Conservation (phyloP, 2,888 invertebrate genomes). For the Folsomia manolachei region DNA sequence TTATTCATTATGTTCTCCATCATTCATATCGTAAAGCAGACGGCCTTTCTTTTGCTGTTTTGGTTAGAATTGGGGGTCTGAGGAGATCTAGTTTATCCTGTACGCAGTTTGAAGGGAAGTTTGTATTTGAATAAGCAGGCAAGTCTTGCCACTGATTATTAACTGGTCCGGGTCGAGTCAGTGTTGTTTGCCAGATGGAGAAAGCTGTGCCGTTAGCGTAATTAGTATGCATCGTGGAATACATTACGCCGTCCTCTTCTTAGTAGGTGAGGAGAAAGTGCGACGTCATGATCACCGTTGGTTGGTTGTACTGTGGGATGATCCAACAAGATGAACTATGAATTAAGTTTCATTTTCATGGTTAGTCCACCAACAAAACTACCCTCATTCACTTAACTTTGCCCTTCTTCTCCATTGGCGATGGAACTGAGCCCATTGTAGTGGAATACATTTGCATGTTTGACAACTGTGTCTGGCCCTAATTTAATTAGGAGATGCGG, state of each 20-base stretch:
- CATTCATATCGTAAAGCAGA: background rate
- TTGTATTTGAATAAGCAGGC: background rate
- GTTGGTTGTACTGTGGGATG: too few species aligned
- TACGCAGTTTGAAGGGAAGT: background rate
- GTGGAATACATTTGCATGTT: conserved; percentile 12
- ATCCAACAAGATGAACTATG: background rate
- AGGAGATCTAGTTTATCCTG: background rate
- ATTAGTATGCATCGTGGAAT: conserved; percentile 8
- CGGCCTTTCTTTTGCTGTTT: too few species aligned
- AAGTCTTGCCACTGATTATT: background rate
- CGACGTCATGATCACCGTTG: too few species aligned
- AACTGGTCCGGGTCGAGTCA: background rate
- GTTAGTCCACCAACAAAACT: background rate
- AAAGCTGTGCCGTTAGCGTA: background rate
- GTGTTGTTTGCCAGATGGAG: background rate
- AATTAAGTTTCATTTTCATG: background rate
- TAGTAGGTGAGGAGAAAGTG: background rate
- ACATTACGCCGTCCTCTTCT: background rate
- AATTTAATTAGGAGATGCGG: conserved; percentile 10
- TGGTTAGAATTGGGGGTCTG: too few species aligned
- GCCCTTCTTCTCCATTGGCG: background rate
- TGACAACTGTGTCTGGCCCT: background rate
- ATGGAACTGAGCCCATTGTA: background rate
- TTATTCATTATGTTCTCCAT: conserved; percentile 13
- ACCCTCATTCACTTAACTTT: background rate